Percentiles rank a stretch among this genome's conserved stretches.
phyloP scores from a whole-genome alignment of 2,113 vertebrate genomes.

The Amazona vittata region DNA sequence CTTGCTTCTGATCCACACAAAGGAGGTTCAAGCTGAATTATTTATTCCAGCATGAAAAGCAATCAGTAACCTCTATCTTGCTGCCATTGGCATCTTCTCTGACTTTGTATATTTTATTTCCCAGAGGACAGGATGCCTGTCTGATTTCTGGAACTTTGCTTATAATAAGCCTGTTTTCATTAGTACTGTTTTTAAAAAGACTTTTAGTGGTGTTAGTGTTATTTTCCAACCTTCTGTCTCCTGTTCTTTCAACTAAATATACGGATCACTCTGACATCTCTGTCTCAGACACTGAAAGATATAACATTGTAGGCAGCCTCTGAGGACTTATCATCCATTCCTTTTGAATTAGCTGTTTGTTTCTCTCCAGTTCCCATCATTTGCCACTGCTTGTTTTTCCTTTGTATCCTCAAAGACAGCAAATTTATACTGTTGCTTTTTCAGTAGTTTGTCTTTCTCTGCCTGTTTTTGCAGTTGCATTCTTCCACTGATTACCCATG shows the following conservation, averaged over 20 bases:
- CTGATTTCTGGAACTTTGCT: neutral
- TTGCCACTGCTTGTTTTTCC: neutral
- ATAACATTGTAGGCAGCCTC: neutral
- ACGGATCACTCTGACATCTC: neutral
- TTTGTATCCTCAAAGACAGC: neutral
- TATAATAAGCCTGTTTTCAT: neutral
- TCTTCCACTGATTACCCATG: neutral
- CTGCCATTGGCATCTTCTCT: neutral
- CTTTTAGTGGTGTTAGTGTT: neutral
- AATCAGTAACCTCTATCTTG: neutral
- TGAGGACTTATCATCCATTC: neutral
- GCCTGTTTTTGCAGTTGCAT: neutral
- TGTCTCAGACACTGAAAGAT: neutral
- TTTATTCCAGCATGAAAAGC: neutral
- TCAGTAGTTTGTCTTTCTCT: neutral
- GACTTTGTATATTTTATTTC: neutral
- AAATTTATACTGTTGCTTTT: neutral
- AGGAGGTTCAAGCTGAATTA: neutral
- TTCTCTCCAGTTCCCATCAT: neutral
- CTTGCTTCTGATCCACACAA: fast-evolving
- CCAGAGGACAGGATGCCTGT: neutral
- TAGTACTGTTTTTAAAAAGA: neutral
- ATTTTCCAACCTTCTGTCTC: neutral
- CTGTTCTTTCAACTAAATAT: neutral
- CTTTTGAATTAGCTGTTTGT: neutral